Conservation (phyloP, 2,888 invertebrate species). For the Lathronympha strigana region DNA sequence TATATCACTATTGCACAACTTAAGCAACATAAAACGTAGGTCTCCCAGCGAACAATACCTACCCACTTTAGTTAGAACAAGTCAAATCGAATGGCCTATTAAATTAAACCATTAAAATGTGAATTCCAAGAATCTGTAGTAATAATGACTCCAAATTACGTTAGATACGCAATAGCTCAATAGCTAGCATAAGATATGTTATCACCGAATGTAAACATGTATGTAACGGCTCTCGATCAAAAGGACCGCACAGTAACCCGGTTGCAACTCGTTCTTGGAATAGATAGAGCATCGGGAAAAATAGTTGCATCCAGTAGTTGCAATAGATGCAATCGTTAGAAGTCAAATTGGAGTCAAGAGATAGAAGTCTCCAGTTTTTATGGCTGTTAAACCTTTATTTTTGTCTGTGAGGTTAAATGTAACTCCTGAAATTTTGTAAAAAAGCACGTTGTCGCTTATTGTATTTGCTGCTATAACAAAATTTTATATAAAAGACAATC, state of each 20-base stretch:
- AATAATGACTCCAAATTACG: not conserved
- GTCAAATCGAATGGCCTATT: too few species aligned
- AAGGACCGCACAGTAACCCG: slow-evolving; percentile 27
- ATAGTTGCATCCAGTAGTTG: slow-evolving; percentile 11
- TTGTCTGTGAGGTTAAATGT: too few species aligned
- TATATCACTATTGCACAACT: too few species aligned
- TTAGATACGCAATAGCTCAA: slow-evolving; percentile 14
- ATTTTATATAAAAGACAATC: not conserved
- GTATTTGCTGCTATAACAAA: too few species aligned
- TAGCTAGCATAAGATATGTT: slow-evolving; percentile 17
- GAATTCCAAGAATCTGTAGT: not conserved
- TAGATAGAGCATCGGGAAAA: slow-evolving; percentile 15
- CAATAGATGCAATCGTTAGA: not conserved
- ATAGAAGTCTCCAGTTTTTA: not conserved
- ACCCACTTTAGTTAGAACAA: too few species aligned
- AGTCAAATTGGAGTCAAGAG: not conserved
- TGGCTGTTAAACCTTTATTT: not conserved
- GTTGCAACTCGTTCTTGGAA: slow-evolving; percentile 35
- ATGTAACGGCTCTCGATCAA: slow-evolving; percentile 16
- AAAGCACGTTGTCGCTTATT: too few species aligned
- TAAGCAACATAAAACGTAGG: too few species aligned
- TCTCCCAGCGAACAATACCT: too few species aligned
- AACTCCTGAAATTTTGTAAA: too few species aligned
- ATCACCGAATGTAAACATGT: slow-evolving; percentile 28
- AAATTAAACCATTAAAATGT: not conserved